Percentiles rank a stretch among this genome's conserved stretches.
Conservation (phyloP, 2,797 vertebrate species). For the Anguilla obscura region DNA sequence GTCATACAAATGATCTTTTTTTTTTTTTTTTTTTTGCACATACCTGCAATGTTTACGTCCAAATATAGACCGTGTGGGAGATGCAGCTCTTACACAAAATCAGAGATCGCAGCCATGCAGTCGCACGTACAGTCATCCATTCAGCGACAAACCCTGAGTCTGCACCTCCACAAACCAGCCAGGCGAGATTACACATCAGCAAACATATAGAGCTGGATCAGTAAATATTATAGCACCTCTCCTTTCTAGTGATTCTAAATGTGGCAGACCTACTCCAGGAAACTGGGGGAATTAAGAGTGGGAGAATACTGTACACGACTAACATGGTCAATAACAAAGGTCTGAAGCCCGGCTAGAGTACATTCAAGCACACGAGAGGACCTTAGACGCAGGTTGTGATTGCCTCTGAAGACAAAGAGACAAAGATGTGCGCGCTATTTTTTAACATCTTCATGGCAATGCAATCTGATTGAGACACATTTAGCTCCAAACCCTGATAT, state of each 20-base stretch:
- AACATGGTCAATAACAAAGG: background rate
- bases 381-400: background rate
- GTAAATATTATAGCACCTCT: background rate
- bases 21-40: background rate
- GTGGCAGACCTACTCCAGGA: background rate
- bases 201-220: background rate
- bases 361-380: background rate
- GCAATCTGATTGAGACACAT: background rate
- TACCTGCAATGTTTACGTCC: slow-evolving; percentile 6
- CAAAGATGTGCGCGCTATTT: background rate
- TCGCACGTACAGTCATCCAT: background rate
- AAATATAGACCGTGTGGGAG: slow-evolving; percentile 6
- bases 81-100: background rate
- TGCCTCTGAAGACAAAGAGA: background rate
- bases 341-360: background rate
- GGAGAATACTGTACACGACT: background rate
- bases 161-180: background rate
- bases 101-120: background rate
- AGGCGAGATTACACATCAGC: background rate
- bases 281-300: background rate
- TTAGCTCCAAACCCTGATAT: background rate
- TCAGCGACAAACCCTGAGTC: background rate
- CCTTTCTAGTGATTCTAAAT: background rate
- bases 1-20: slow-evolving; percentile 20
- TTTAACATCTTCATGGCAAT: background rate